A percentile compares a stretch with the other conserved stretches of the same genome.
Conservation (phyloP, 2,888 invertebrate species). For the Apotomis turbidana region DNA sequence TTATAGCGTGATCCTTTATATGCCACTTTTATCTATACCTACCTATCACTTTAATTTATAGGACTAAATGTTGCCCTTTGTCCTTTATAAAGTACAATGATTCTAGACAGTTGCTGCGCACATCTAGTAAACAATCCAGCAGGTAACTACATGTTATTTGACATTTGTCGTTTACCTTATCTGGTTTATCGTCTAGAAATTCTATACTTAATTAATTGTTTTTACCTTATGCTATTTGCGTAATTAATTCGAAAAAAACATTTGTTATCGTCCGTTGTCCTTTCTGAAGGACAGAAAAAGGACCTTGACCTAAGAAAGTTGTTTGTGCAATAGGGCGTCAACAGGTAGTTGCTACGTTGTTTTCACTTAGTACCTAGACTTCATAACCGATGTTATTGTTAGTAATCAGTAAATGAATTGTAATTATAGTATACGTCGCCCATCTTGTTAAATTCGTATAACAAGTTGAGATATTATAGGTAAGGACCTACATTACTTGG, state of each 20-base stretch:
- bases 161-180: conserved; percentile 12
- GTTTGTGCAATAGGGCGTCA: not conserved
- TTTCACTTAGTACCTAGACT: not conserved
- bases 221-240: conserved; percentile 14
- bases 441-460: too few species aligned
- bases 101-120: too few species aligned
- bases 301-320: conserved; percentile 5
- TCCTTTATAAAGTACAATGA: too few species aligned
- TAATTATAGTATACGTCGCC: too few species aligned
- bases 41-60: too few species aligned
- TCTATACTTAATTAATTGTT: conserved; percentile 10
- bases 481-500: too few species aligned
- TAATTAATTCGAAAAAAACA: conserved; percentile 19
- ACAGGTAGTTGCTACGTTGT: not conserved
- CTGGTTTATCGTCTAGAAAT: conserved; percentile 16
- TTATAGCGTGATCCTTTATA: too few species aligned
- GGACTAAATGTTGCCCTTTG: too few species aligned
- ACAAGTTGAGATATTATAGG: too few species aligned
- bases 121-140: not conserved
- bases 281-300: conserved; percentile 2
- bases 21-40: too few species aligned
- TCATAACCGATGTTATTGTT: not conserved
- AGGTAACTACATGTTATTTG: too few species aligned
- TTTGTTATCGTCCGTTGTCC: not conserved
- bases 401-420: too few species aligned